Evolutionary conservation across 92 coral and sea anemone species (phyloP), one percentile per base, ranked within the genome.

Genomic region (Muricea muricata): DNA sequence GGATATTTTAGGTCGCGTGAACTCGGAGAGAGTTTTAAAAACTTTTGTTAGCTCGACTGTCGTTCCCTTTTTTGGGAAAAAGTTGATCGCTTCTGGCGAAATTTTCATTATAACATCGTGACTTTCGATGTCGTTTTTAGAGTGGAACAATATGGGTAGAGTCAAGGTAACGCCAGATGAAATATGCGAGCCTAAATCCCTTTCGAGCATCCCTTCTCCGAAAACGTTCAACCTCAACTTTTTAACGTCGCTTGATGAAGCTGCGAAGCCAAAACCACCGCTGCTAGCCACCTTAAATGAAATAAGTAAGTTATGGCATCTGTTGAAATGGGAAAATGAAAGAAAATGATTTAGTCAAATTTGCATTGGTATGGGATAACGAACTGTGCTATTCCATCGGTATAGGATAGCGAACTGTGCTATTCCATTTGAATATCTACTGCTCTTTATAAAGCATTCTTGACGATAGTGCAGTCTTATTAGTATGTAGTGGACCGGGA

Each of bases 241-340:
- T 37, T 97, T 98, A 1, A 97, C 94, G 37, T 91, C 94, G 41
- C 90, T 97, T 28, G 99, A 94, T 1, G 99, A 97, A 17, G 99
- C 99, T 40, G 92, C 99, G 48, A 97, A 97, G 48, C 99, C 99
- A 47, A 97, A 97, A 0, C 71, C 31, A 13, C 83, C 83, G 72
- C n/a, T n/a, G n/a, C 92, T 85, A 13, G 94, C 93, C 55, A 89
- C 80, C 78, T 95, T 95, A 55, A 96, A 92, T 18, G 91, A 81
- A 28, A 52, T 3, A 52, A 52, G 20, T 45, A 12, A 45, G n/a
- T n/a, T n/a, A n/a, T n/a, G 14, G 14, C 8, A 8, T 45, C 50
- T 1, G 50, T n/a, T n/a, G n/a, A n/a, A n/a, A n/a, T n/a, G n/a
- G n/a, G n/a, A n/a, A n/a, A n/a, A n/a, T n/a, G n/a, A n/a, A n/a